Percentiles rank a stretch among this genome's conserved stretches.
Conservation (phyloP, 1,140 invertebrate species). For the Pentalonia nigronervosa region DNA sequence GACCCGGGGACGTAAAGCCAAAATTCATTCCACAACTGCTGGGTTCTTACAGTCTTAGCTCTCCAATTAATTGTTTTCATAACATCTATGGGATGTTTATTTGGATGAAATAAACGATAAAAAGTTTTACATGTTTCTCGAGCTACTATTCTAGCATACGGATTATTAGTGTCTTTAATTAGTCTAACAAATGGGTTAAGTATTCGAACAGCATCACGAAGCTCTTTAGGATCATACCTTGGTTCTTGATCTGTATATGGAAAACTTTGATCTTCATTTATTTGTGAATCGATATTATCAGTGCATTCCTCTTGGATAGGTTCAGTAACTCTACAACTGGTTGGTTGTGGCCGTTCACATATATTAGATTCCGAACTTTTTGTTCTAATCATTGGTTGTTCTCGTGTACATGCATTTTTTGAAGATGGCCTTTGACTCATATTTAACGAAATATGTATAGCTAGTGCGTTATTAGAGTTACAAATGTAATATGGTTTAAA, state of each 20-base stretch:
- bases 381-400: background rate
- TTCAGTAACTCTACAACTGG: background rate
- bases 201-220: constrained; percentile 20
- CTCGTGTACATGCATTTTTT: background rate
- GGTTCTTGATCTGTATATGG: background rate
- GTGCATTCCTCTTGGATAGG: background rate
- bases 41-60: background rate
- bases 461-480: background rate
- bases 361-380: background rate
- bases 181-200: constrained; percentile 34
- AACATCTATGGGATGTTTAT: background rate
- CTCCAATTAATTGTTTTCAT: constrained; percentile 15
- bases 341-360: background rate
- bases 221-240: constrained; percentile 33
- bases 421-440: constrained; percentile 22
- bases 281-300: background rate
- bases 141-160: constrained; percentile 33
- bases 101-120: constrained; percentile 17
- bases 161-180: constrained; percentile 43
- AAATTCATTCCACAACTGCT: constrained; percentile 19
- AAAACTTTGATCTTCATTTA: background rate
- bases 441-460: background rate
- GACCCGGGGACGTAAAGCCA: constrained; percentile 11
- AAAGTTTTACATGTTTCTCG: constrained; percentile 37
- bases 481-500: background rate